Evolutionary conservation across 2,113 vertebrate genomes (phyloP).

Genomic region (Forbesichthys agassizii): DNA sequence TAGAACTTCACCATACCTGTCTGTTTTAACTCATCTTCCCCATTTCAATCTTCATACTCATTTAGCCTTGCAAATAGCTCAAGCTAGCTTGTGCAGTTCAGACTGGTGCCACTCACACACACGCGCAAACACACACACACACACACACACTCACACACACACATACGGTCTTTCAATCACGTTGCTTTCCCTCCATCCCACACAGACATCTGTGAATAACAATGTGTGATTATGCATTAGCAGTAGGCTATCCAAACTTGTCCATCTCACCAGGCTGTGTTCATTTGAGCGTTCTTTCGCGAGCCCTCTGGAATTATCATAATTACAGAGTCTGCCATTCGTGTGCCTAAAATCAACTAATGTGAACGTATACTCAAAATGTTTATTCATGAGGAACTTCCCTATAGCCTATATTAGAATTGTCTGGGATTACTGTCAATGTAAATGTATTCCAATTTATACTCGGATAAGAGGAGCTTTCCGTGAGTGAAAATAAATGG

Average conservation of each 20-base stretch:
- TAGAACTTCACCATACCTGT: constrained; percentile 14
- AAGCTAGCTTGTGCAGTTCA: not conserved
- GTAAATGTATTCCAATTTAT: no score
- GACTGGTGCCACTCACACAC: constrained; percentile 17
- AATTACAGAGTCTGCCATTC: constrained; percentile 25
- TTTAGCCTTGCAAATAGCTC: constrained; percentile 12
- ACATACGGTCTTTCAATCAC: constrained; percentile 46
- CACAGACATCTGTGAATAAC: constrained; percentile 65
- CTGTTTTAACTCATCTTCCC: constrained; percentile 30
- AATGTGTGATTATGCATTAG: constrained; percentile 49
- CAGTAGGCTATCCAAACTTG: constrained; percentile 24
- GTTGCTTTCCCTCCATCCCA: constrained; percentile 61
- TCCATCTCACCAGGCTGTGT: constrained; percentile 27
- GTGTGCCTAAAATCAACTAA: constrained; percentile 36
- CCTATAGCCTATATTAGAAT: no score
- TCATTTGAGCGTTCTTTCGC: constrained; percentile 19
- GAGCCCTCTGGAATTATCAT: constrained; percentile 32
- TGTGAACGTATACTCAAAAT: constrained; percentile 4
- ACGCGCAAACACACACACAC: constrained; percentile 19
- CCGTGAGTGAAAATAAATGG: constrained; percentile 3
- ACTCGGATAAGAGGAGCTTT: not conserved
- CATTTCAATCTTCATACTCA: constrained; percentile 42
- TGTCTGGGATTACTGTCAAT: no score
- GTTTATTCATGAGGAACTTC: not conserved
- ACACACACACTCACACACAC: constrained; percentile 13